Base-by-base conservation (phyloP, 1,140 invertebrate genomes). In the Periplaneta americana region DNA sequence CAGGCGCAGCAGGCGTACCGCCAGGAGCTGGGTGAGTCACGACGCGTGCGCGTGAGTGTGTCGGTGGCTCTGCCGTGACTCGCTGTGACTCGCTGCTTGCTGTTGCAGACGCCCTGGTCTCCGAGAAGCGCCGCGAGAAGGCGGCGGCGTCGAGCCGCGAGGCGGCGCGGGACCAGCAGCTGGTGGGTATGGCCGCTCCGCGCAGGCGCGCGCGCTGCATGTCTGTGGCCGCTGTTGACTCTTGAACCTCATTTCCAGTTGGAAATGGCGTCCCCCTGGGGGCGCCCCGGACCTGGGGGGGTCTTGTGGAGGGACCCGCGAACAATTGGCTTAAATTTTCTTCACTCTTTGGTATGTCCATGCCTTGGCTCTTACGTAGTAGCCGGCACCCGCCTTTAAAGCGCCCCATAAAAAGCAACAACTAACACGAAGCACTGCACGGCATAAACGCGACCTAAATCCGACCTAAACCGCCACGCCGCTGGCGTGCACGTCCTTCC, bases 271-370 rank as follows among this genome's bases (percentile, higher is more conserved):
- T 66, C 87, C 36, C 91, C 92, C 31, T 93, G 92, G 92, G 92
- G 92, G 79, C 91, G 89, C 84, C 90, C 89, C 9, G 92, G 92
- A 82, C 92, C 92, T 81, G 92, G 92, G 80, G 92, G 92, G 83
- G 86, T 87, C 78, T 89, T 88, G 84, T 93, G 92, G 93, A 89
- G 92, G 85, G 91, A 91, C 86, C 92, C 92, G 82, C 88, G 90
- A 83, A 87, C 91, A 84, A 88, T 93, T 83, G 92, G 92, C 84
- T 86, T 90, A 83, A 91, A 92, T 87, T 93, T 93, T 89, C 90
- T 91, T 48, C 90, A 92, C 85, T 93, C 92, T 82, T 90, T 93
- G 92, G 92, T 93, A 90, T 15, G 76, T 66, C 28, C 48, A 66
- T n/a, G 8, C 28, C 22, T 66, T 66, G 5, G 48, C 10, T 28